Base-by-base conservation (phyloP, 2,888 invertebrate species). In the Diarsia rubi region DNA sequence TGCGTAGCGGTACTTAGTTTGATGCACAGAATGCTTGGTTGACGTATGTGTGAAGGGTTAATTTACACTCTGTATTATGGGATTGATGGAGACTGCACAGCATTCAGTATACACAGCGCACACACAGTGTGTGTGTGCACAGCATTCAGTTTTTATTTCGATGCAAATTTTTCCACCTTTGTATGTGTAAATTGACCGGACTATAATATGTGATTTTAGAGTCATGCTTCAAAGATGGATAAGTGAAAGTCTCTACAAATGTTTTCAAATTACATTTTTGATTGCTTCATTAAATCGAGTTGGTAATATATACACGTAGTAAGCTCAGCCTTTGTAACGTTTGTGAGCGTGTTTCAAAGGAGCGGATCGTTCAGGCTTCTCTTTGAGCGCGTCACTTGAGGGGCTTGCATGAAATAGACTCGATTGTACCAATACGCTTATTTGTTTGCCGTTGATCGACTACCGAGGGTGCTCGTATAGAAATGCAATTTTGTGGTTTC, bases 401-500 rank as follows among this genome's bases (percentile, higher is more conserved):
- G 92, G 94, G 93, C 92, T 93, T 93, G 92, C 91, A 88, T 89
- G 91, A 86, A 92, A 92, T 92, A 88, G 92, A 93, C 90, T 91
- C 91, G 91, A 92, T 93, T 93, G 93, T 94, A 91, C 91, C 93
- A 91, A 94, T 94, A 94, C 91, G 91, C 93, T 94, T 95, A 95
- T 93, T 94, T 95, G 94, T 95, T 95, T 95, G 95, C 90, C 89
- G 87, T 87, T 93, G 94, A 95, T 95, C 93, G 95, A 94, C 91
- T 83, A 81, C 81, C 83, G 88, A 85, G 86, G 89, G 87, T 79
- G 86, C 77, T 57, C 65, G 63, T 60, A 63, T 72, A 47, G 70
- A 85, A 86, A 88, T 85, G 87, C 79, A 83, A 88, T 91, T 88
- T 86, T 87, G 84, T 78, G 91, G 88, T 87, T 90, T 90, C 88